Base-by-base conservation (phyloP, 2,113 vertebrate genomes). In the Climacteris rufus region DNA sequence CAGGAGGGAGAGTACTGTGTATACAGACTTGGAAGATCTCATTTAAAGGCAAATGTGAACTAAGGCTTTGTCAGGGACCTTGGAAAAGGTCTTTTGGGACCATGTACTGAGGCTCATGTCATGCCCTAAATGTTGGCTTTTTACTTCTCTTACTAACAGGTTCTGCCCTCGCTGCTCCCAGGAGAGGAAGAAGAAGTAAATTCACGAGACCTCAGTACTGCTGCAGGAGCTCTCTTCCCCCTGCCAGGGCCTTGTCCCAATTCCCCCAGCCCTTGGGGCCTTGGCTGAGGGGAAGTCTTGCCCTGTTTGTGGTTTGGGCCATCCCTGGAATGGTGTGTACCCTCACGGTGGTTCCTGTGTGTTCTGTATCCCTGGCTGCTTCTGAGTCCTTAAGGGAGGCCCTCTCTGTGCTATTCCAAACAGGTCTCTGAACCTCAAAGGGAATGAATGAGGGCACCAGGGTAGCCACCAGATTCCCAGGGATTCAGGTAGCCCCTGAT, bases 101-200 rank as follows among this genome's bases (percentile, higher is more conserved):
- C n/a, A 4, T 47, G 8, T 33, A 11, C 56, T 1, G 0, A 53
- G 20, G 25, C 50, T 87, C 10, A 1, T 33, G 17, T 82, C 53
- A 47, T 31, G 21, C 31, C 31, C 14, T 92, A 35, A 93, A 37
- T 33, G 9, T 44, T 85, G 69, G 14, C 39, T 87, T 84, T 83
- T 71, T 74, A 37, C 57, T 35, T 77, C n/a, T 11, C n/a, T 91
- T 85, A 70, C 53, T 87, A 24, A 68, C 80, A 98, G 98, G 98
- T 98, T 98, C 96, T 98, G 98, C 87, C 98, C 98, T 94, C 98
- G 98, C 87, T 98, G 98, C 88, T 98, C 98, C 87, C 98, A 98
- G 96, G 98, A 98, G 97, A 98, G 98, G 89, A 98, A 98, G 97
- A 98, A 98, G 97, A 98, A 98, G 93, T 98, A 98, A 97, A 96